Conservation (phyloP, 2,113 vertebrate species). For the Dermatemys mawii region DNA sequence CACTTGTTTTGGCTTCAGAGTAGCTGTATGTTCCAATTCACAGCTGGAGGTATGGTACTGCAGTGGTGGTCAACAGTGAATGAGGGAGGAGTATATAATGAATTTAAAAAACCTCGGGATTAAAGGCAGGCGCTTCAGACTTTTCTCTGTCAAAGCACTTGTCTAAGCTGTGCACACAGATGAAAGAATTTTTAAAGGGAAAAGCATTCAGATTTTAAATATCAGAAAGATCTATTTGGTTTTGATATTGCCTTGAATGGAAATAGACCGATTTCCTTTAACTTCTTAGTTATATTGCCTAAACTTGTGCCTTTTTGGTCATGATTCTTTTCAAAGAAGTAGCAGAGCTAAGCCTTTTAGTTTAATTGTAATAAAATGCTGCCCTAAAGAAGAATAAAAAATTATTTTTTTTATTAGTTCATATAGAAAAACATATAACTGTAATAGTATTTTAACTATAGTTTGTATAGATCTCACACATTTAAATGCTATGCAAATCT, state of each 20-base stretch:
- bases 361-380: conserved; percentile 80
- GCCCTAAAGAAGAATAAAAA: conserved; percentile 74
- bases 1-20: conserved; percentile 53
- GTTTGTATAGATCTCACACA: conserved; percentile 72
- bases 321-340: conserved; percentile 75
- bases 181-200: conserved; percentile 40
- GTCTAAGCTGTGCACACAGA: conserved; percentile 23
- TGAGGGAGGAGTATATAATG: conserved; percentile 20
- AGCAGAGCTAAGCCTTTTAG: conserved; percentile 72
- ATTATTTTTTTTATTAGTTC: conserved; percentile 69
- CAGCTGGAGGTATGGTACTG: conserved; percentile 47
- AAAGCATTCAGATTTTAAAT: conserved; percentile 48
- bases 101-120: neutral
- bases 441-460: conserved; percentile 78
- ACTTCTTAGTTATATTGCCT: conserved; percentile 44
- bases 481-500: conserved; percentile 76
- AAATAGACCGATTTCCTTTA: conserved; percentile 40
- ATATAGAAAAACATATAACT: conserved; percentile 73
- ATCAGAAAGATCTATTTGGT: conserved; percentile 15
- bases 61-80: conserved; percentile 33
- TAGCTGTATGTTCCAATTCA: conserved; percentile 39
- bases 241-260: conserved; percentile 22
- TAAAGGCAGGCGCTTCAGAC: neutral
- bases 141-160: conserved; percentile 29
- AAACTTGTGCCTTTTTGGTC: conserved; percentile 60